A percentile compares a stretch with the other conserved stretches of the same genome.
phyloP scores from a whole-genome alignment of 2,113 vertebrate species.

The Euleptes europaea region DNA sequence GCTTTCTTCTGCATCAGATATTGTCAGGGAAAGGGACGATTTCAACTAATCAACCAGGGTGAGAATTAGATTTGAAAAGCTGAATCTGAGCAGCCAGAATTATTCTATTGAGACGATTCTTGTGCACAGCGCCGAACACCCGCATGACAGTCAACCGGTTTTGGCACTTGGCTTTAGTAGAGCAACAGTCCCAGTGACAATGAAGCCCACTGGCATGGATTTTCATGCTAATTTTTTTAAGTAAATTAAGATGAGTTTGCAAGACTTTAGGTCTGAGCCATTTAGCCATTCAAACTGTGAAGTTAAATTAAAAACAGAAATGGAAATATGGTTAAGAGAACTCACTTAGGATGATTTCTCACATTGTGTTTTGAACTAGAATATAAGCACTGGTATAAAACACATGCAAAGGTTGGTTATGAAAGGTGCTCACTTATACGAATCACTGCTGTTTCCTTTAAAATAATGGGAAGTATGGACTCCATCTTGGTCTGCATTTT shows the following conservation, averaged over 20 bases:
- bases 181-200: background rate
- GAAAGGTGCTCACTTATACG: background rate
- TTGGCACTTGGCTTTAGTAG: background rate
- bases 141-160: background rate
- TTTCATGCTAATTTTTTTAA: background rate
- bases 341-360: background rate
- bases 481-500: too few species aligned
- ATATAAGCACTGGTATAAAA: background rate
- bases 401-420: background rate
- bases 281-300: background rate
- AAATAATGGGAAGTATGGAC: background rate
- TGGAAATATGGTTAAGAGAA: background rate
- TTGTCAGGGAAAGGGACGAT: background rate
- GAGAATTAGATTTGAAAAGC: background rate
- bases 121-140: background rate
- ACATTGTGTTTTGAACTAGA: too few species aligned
- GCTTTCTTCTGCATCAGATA: background rate
- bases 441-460: background rate
- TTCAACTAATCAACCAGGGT: background rate
- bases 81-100: background rate
- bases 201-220: background rate
- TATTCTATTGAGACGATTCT: background rate
- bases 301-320: background rate
- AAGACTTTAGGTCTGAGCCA: background rate
- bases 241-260: background rate